A percentile compares a stretch with the other conserved stretches of the same genome.
Conservation (phyloP, 2,888 invertebrate genomes). For the Pseudococcus longispinus region DNA sequence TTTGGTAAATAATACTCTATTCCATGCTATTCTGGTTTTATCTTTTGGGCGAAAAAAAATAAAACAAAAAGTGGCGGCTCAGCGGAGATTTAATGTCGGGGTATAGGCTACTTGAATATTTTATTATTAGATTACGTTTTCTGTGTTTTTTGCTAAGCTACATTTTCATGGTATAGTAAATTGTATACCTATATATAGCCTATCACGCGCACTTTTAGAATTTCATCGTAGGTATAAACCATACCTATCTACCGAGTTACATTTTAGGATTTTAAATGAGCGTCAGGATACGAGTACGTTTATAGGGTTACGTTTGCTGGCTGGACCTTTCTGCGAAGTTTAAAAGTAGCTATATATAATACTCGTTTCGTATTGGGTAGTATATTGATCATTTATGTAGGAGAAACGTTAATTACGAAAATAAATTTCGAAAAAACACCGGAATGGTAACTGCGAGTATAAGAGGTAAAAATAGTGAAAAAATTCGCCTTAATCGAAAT, state of each 20-base stretch:
- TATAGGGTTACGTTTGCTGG: background rate
- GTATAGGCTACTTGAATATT: constrained; percentile 11
- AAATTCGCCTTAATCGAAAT: background rate
- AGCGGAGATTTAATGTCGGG: constrained; percentile 6
- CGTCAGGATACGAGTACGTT: background rate
- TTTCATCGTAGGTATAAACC: background rate
- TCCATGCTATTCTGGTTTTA: background rate
- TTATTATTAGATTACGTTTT: constrained; percentile 21
- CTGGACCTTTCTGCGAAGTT: background rate
- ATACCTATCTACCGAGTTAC: background rate
- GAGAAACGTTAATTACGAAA: background rate
- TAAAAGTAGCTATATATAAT: background rate
- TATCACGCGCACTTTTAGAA: background rate
- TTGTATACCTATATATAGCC: background rate
- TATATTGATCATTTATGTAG: background rate
- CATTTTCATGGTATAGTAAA: background rate
- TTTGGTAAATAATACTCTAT: background rate
- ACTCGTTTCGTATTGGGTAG: background rate
- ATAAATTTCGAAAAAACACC: background rate
- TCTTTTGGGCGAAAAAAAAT: background rate
- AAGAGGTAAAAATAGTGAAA: background rate
- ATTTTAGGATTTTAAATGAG: background rate
- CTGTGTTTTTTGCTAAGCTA: constrained; percentile 8
- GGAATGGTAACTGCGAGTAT: background rate
- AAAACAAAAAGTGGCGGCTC: background rate